phyloP scores from a whole-genome alignment of 1,140 invertebrate genomes.

The Drosophila busckii region DNA sequence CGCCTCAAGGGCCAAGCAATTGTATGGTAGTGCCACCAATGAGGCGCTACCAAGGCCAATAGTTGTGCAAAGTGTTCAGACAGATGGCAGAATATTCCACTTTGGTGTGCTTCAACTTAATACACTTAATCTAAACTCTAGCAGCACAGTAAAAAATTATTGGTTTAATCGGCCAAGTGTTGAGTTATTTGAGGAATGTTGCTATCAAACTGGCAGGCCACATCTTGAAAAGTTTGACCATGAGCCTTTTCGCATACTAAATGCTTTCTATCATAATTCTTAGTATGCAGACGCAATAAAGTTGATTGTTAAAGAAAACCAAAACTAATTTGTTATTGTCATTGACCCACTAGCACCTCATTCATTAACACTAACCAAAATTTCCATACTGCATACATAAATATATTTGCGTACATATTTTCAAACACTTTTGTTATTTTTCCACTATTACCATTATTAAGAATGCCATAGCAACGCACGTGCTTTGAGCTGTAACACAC shows the following conservation, averaged over 20 bases:
- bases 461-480: slow-evolving; percentile 44
- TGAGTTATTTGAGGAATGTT: slow-evolving; percentile 84
- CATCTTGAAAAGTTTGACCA: slow-evolving; percentile 86
- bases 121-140: slow-evolving; percentile 84
- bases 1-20: slow-evolving; percentile 84
- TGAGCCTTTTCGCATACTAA: slow-evolving; percentile 87
- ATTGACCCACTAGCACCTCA: too few relatives aligned
- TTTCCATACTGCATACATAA: too few relatives aligned
- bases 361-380: too few relatives aligned
- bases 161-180: slow-evolving; percentile 85
- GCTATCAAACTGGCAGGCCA: slow-evolving; percentile 83
- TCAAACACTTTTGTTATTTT: too few relatives aligned
- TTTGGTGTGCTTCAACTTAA: slow-evolving; percentile 93
- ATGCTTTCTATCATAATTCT: slow-evolving; percentile 86
- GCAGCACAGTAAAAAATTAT: slow-evolving; percentile 85
- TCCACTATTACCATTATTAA: too few relatives aligned
- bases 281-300: slow-evolving; percentile 32
- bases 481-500: slow-evolving; percentile 52
- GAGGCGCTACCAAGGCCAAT: slow-evolving; percentile 85
- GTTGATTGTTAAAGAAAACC: neutral
- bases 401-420: too few relatives aligned
- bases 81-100: slow-evolving; percentile 86
- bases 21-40: slow-evolving; percentile 83
- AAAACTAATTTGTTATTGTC: slow-evolving; percentile 19
- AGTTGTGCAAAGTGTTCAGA: slow-evolving; percentile 88